Conservation (phyloP, 2,888 invertebrate species). For the Ornithoptera alexandrae region DNA sequence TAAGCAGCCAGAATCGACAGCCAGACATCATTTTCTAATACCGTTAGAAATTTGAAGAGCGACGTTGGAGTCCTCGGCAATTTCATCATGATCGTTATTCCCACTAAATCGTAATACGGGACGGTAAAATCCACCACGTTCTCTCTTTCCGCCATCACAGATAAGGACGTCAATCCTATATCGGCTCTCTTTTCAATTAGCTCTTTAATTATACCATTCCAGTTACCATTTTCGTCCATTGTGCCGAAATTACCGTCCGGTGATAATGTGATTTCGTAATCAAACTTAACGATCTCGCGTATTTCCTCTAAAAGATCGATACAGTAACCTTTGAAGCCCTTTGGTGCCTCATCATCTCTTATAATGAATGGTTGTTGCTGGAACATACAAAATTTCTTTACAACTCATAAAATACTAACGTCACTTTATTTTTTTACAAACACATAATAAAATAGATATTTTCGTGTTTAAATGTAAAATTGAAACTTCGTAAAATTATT, state of each 20-base stretch:
- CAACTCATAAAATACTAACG: background rate
- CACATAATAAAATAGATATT: background rate
- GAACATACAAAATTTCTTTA: constrained; percentile 33
- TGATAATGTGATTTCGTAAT: constrained; percentile 91
- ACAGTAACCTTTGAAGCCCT: constrained; percentile 92
- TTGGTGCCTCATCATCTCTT: constrained; percentile 82
- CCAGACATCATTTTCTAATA: constrained; percentile 98
- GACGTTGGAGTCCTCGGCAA: constrained; percentile 93
- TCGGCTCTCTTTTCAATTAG: constrained; percentile 93
- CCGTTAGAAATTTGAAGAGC: constrained; percentile 97
- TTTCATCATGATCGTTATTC: constrained; percentile 97
- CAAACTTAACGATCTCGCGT: constrained; percentile 90
- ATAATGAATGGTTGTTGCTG: constrained; percentile 92
- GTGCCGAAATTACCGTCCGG: constrained; percentile 92
- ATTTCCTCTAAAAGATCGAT: constrained; percentile 96
- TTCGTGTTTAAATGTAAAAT: background rate
- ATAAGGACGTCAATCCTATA: constrained; percentile 94
- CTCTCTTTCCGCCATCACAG: constrained; percentile 98
- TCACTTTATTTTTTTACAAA: background rate
- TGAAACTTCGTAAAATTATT: background rate
- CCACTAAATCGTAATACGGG: constrained; percentile 98
- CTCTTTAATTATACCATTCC: constrained; percentile 92
- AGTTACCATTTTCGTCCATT: constrained; percentile 91
- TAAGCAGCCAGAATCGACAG: constrained; percentile 96
- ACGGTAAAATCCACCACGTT: constrained; percentile 99